Percentiles rank a stretch among this genome's conserved stretches.
phyloP scores from a whole-genome alignment of 2,888 invertebrate species.

The Odontocolon sp. region DNA sequence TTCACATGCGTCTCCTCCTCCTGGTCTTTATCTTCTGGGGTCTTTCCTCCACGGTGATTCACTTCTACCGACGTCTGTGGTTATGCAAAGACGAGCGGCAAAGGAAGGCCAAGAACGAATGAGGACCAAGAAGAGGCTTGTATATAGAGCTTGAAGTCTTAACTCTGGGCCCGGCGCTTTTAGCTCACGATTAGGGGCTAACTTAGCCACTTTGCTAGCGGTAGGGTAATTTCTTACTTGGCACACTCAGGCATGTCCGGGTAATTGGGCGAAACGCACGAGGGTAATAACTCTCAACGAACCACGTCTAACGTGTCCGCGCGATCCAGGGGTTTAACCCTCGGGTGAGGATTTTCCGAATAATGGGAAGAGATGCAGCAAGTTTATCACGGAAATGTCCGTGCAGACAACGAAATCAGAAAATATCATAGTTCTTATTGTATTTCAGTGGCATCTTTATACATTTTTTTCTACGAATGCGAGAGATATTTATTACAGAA shows the following conservation, averaged over 20 bases:
- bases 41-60: constrained; percentile 64
- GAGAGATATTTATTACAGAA: no score
- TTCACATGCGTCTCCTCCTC: constrained; percentile 46
- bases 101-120: no score
- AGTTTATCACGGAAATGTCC: background rate
- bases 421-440: no score
- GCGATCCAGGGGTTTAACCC: constrained; percentile 20
- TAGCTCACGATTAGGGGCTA: constrained; percentile 45
- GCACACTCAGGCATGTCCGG: constrained; percentile 41
- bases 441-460: no score
- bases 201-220: constrained; percentile 37
- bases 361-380: background rate
- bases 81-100: constrained; percentile 66
- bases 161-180: constrained; percentile 30
- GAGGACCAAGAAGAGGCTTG: no score
- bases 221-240: constrained; percentile 49
- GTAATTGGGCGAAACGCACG: constrained; percentile 46
- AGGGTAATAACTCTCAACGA: constrained; percentile 39
- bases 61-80: constrained; percentile 67
- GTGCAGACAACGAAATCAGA: no score
- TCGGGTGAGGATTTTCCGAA: background rate
- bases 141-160: no score
- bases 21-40: constrained; percentile 57
- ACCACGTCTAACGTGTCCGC: constrained; percentile 32
- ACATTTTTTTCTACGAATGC: no score